Evolutionary conservation across 2,113 vertebrate species (phyloP), one percentile per base, ranked within the genome.

Genomic region (Promerops cafer): DNA sequence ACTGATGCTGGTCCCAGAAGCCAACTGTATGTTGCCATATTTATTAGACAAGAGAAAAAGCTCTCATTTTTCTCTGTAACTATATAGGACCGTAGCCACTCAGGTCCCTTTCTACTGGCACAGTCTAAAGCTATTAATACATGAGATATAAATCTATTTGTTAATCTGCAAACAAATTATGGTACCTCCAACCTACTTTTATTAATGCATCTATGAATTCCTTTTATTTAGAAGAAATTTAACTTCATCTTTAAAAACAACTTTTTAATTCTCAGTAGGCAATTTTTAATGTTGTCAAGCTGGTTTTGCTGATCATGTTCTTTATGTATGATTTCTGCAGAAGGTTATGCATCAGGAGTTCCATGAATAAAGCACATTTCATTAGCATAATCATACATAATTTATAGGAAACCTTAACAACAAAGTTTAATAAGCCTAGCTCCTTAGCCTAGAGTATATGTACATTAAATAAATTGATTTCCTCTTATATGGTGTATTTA

Each of bases 1-100:
- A 17, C 33, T 72, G 82, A 37, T 82, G 45, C 30, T 70, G 63
- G 24, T 86, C n/a, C n/a, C 64, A 89, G 69, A 84, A 93, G 52
- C 49, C 71, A 85, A 17, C 17, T 72, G 8, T 30, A 45, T 87
- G 72, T 70, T 74, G 45, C 60, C 39, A 4, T 50, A 83, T 71
- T 85, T 90, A 69, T 94, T 91, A 83, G 70, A 92, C 2, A 83
- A 95, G 40, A 71, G 42, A 54, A 94, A 89, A 90, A 91, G 9
- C 6, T 27, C 8, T 66, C 28, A 39, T 33, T 66, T 83, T 92
- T 71, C 60, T 87, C 47, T 44, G 12, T 47, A 74, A 75, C 30
- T 60, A 4, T 49, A 74, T 4, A 56, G 8, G 20, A 50, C 13
- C 47, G n/a, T 14, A 97, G 44, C 63, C 87, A 94, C 59, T 83